Evolutionary conservation across 2,888 invertebrate genomes (phyloP).

Genomic region (Eubasilissa splendida): DNA sequence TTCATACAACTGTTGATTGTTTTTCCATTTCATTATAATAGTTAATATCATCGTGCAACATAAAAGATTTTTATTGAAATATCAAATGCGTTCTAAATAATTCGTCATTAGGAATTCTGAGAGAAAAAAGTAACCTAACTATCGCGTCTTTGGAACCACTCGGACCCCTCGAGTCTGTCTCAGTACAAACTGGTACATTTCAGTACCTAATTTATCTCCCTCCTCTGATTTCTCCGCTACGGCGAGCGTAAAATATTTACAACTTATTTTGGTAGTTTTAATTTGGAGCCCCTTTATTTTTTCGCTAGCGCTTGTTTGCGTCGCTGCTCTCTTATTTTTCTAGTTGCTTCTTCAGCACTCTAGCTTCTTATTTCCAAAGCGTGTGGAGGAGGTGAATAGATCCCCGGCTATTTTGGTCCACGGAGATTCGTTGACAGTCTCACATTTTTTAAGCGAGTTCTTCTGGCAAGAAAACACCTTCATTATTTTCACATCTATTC

Average conservation of each 20-base stretch:
- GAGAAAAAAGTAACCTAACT: no score
- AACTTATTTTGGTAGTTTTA: slow-evolving; percentile 53
- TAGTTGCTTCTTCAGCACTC: slow-evolving; percentile 13
- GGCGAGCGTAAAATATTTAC: slow-evolving; percentile 55
- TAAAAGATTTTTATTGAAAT: no score
- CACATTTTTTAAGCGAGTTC: slow-evolving; percentile 16
- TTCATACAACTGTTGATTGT: no score
- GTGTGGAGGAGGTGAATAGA: slow-evolving; percentile 29
- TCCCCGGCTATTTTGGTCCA: slow-evolving; percentile 6
- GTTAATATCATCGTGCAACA: no score
- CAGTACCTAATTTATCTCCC: slow-evolving; percentile 70
- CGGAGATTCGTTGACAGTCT: slow-evolving; percentile 22
- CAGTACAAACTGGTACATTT: slow-evolving; percentile 66
- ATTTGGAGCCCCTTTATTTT: slow-evolving; percentile 46
- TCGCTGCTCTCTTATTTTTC: slow-evolving; percentile 29
- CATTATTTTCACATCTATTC: slow-evolving; percentile 35
- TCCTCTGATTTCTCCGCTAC: slow-evolving; percentile 55
- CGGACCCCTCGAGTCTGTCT: slow-evolving; percentile 44
- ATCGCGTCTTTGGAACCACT: slow-evolving; percentile 52
- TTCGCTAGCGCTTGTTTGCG: slow-evolving; percentile 9
- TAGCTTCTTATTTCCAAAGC: slow-evolving; percentile 21
- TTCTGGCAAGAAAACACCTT: slow-evolving; percentile 23
- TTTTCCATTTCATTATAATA: no score
- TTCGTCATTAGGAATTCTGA: no score
- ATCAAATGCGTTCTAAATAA: no score